Evolutionary conservation across 2,113 vertebrate species (phyloP).

Genomic region (Pluvialis apricaria): DNA sequence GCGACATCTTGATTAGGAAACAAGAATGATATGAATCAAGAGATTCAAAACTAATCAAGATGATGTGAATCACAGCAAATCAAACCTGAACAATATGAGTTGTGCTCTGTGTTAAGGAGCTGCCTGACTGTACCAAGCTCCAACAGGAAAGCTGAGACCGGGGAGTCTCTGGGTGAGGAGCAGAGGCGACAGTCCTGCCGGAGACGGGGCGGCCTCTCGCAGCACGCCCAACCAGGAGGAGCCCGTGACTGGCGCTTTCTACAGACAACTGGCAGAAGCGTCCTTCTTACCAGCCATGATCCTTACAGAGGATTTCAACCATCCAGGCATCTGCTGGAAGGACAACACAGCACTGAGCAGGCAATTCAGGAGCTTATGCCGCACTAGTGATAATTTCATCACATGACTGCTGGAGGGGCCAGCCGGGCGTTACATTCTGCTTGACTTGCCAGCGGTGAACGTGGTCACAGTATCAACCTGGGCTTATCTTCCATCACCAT

Average conservation of each 20-base stretch:
- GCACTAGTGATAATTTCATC: not conserved
- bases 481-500: not conserved
- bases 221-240: rapidly evolving
- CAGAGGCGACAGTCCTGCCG: not conserved
- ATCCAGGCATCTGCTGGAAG: not conserved
- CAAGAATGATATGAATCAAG: not conserved
- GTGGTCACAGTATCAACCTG: not conserved
- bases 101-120: not conserved
- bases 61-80: not conserved
- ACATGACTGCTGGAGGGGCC: not conserved
- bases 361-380: not conserved
- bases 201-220: not conserved
- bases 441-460: not conserved
- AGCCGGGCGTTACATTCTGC: not conserved
- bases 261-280: not conserved
- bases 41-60: conserved; percentile 12
- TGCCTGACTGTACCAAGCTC: not conserved
- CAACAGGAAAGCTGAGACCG: not conserved
- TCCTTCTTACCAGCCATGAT: not conserved
- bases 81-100: rapidly evolving
- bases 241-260: not conserved
- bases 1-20: not conserved
- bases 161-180: not conserved
- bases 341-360: not conserved
- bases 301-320: not conserved